A percentile compares a stretch with the other conserved stretches of the same genome.
Conservation (phyloP, 2,113 vertebrate genomes). For the Vulpes vulpes region DNA sequence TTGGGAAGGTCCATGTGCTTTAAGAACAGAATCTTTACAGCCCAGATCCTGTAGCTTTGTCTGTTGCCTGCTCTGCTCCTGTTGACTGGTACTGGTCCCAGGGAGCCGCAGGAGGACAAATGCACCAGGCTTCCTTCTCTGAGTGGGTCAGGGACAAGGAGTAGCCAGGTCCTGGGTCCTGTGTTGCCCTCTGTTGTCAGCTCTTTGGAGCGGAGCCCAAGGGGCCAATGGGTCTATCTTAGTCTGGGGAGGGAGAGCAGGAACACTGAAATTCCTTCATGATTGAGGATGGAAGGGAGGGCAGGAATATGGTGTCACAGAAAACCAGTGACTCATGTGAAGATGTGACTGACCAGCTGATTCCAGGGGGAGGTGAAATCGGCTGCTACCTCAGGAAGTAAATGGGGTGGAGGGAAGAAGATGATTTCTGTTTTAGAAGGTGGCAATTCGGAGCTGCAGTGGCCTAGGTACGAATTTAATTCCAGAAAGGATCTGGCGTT, state of each 20-base stretch:
- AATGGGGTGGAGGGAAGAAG: too few relatives aligned
- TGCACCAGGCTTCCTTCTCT: rapidly evolving
- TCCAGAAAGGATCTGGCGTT: background rate
- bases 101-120: background rate
- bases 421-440: background rate
- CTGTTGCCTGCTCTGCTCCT: rapidly evolving
- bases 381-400: background rate
- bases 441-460: background rate
- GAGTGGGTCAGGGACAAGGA: background rate
- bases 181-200: background rate
- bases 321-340: background rate
- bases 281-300: background rate
- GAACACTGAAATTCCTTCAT: background rate
- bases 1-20: background rate
- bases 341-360: background rate
- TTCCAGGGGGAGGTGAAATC: background rate
- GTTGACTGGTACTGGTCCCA: background rate
- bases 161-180: background rate
- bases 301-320: background rate
- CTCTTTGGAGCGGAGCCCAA: rapidly evolving
- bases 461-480: background rate
- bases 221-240: background rate
- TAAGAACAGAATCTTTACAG: background rate
- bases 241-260: background rate
- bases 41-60: background rate